These are phyloP conservation scores for Ochotona curzoniae DNA, from an alignment of 2,113 vertebrate genomes.

Conservation along the genomic window DNA sequence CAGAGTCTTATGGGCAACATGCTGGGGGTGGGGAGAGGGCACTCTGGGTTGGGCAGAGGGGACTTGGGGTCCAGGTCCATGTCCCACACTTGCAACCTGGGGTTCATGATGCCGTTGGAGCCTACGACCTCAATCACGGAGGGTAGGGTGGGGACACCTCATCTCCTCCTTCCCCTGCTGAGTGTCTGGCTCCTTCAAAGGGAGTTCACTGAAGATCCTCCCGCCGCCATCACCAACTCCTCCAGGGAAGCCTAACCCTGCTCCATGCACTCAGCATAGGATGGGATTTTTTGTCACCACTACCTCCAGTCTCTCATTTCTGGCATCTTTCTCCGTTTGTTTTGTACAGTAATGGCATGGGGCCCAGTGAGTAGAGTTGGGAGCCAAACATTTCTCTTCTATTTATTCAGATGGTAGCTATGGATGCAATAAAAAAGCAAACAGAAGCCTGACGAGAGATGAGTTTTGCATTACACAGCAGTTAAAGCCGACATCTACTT, in stretches of 20 bases:
- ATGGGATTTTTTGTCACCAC: not conserved
- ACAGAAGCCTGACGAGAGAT: slow-evolving; percentile 51
- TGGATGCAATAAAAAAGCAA: slow-evolving; percentile 70
- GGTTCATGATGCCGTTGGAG: not conserved
- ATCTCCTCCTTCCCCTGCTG: not conserved
- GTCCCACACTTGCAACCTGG: no score
- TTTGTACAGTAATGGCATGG: slow-evolving; percentile 5
- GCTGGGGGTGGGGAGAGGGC: not conserved
- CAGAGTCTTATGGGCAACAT: not conserved
- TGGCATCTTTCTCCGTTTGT: slow-evolving; percentile 41
- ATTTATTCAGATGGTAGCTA: slow-evolving; percentile 69
- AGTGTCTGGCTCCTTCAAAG: not conserved
- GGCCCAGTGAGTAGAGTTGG: slow-evolving; percentile 5
- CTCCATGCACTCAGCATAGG: not conserved
- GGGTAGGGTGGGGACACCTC: no score
- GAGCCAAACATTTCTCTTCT: slow-evolving; percentile 52
- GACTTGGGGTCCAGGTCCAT: not conserved
- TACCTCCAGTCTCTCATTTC: not conserved
- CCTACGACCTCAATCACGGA: not conserved
- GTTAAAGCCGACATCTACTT: slow-evolving; percentile 25
- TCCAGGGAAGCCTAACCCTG: not conserved
- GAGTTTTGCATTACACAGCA: not conserved
- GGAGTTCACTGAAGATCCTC: not conserved
- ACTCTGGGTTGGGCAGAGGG: not conserved
- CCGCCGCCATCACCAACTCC: no score